These are phyloP conservation scores for Acronicta psi DNA, from an alignment of 2,888 invertebrate species.

Conservation along the genomic window DNA sequence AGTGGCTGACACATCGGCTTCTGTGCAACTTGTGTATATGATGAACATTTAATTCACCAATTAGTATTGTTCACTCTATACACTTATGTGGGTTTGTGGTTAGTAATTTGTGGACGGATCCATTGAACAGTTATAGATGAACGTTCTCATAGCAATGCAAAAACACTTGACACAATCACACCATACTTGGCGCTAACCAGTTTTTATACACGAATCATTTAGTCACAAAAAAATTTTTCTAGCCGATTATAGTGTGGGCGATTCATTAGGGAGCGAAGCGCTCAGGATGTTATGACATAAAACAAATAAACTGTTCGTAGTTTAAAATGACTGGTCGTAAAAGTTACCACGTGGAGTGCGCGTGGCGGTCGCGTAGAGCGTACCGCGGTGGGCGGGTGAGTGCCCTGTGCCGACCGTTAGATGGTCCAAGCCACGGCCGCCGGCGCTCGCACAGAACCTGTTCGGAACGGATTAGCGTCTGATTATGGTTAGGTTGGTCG, in stretches of 20 bases:
- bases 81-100: too few relatives aligned
- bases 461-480: conserved; percentile 27
- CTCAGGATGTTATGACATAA: conserved; percentile 62
- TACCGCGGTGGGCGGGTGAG: conserved; percentile 68
- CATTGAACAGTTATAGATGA: too few relatives aligned
- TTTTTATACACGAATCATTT: not conserved
- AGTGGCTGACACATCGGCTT: too few relatives aligned
- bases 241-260: conserved; percentile 14
- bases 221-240: not conserved
- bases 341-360: conserved; percentile 44
- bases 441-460: conserved; percentile 47
- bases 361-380: conserved; percentile 45
- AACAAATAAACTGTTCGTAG: conserved; percentile 59
- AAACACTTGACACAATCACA: not conserved
- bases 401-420: conserved; percentile 72
- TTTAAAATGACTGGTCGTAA: conserved; percentile 53
- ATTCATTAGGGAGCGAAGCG: conserved; percentile 17
- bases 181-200: not conserved
- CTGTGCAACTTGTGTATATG: too few relatives aligned
- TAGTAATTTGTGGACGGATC: too few relatives aligned
- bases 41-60: too few relatives aligned
- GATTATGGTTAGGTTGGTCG: conserved; percentile 11
- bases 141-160: too few relatives aligned
- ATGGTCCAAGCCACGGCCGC: conserved; percentile 59
- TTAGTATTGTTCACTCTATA: too few relatives aligned